Conservation (phyloP, 2,113 vertebrate species). For the Lipophrys pholis region DNA sequence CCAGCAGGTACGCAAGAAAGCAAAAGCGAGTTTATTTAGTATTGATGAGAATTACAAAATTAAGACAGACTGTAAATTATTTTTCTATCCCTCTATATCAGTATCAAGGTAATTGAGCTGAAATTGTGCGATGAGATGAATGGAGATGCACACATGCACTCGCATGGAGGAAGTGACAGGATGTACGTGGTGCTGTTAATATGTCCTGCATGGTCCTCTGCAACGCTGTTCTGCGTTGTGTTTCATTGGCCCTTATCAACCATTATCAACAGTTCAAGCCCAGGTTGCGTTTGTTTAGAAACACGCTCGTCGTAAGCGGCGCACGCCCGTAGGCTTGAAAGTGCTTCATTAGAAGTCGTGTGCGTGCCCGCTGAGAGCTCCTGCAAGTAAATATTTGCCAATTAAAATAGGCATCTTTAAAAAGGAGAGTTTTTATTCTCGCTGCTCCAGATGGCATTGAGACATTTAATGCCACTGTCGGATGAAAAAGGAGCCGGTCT, state of each 20-base stretch:
- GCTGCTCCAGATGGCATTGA: constrained; percentile 74
- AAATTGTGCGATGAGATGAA: too few relatives aligned
- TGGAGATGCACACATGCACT: not conserved
- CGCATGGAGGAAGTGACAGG: not conserved
- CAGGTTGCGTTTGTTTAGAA: constrained; percentile 66
- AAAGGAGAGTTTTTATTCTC: constrained; percentile 47
- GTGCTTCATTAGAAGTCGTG: constrained; percentile 59
- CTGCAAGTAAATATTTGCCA: constrained; percentile 78
- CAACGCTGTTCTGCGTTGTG: constrained; percentile 25
- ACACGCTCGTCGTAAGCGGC: constrained; percentile 56
- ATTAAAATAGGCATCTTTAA: constrained; percentile 73
- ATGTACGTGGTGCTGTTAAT: constrained; percentile 22
- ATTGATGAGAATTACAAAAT: too few relatives aligned
- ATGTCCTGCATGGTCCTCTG: constrained; percentile 12
- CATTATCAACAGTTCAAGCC: constrained; percentile 59
- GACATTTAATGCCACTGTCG: constrained; percentile 69
- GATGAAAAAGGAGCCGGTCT: constrained; percentile 59
- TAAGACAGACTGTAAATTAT: too few relatives aligned
- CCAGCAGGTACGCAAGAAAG: too few relatives aligned
- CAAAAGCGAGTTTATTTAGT: too few relatives aligned
- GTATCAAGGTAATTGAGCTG: not conserved
- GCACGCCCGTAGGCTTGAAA: constrained; percentile 55
- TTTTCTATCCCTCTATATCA: too few relatives aligned
- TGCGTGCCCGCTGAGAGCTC: constrained; percentile 56
- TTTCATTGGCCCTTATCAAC: constrained; percentile 55